phyloP scores from a whole-genome alignment of 2,888 invertebrate species.

The Merodon equestris region DNA sequence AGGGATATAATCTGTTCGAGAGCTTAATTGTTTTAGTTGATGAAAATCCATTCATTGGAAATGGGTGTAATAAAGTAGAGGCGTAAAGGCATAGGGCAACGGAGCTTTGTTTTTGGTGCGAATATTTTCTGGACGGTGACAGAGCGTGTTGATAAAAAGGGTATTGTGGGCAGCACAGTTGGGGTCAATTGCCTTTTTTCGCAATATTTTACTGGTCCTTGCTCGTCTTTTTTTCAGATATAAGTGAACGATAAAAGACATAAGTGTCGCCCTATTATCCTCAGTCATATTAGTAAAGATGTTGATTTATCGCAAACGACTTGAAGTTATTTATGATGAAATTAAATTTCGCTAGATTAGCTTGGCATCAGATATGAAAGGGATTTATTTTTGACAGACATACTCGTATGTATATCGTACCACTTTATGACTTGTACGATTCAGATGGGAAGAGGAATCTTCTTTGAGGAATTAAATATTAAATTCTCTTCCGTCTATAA shows the following conservation, averaged over 20 bases:
- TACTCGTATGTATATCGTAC: too few species aligned
- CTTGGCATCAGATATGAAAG: conserved; percentile 22
- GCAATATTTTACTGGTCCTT: conserved; percentile 11
- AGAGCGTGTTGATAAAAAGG: conserved; percentile 55
- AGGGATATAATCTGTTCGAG: conserved; percentile 52
- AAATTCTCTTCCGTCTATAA: too few species aligned
- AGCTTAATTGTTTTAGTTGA: conserved; percentile 66
- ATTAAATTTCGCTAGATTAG: conserved; percentile 53
- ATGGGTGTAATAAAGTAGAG: conserved; percentile 58
- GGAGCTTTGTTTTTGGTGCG: conserved; percentile 24
- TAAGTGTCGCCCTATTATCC: conserved; percentile 55
- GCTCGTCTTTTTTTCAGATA: neutral
- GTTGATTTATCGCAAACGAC: conserved; percentile 51
- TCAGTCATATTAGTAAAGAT: conserved; percentile 33
- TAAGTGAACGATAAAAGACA: conserved; percentile 47
- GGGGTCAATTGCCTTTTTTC: conserved; percentile 50
- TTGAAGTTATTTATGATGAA: conserved; percentile 38
- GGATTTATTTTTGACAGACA: too few species aligned
- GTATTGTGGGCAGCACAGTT: conserved; percentile 56
- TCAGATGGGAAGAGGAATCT: too few species aligned
- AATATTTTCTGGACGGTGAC: conserved; percentile 16
- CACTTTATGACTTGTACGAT: too few species aligned
- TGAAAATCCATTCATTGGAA: conserved; percentile 67
- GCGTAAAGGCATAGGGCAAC: neutral
- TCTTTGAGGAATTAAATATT: too few species aligned